phyloP scores from a whole-genome alignment of 2,797 vertebrate genomes.

The Aerospiza tachiro region DNA sequence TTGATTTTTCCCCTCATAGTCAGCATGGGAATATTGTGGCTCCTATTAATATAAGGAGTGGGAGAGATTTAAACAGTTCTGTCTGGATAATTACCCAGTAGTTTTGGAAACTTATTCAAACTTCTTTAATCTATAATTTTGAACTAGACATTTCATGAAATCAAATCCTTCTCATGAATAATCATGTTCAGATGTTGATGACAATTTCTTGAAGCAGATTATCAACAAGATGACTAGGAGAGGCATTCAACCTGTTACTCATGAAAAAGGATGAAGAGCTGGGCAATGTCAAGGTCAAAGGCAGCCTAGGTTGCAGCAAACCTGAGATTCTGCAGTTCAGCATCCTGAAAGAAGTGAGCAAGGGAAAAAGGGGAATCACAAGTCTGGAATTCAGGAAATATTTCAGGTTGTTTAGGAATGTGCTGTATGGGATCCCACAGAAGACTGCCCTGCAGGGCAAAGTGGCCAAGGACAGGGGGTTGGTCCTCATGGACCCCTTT shows the following conservation, averaged over 20 bases:
- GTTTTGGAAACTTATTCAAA: constrained; percentile 14
- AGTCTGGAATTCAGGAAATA: background rate
- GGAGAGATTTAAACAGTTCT: constrained; percentile 35
- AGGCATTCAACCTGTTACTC: background rate
- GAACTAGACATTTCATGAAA: constrained; percentile 1
- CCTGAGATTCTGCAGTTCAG: background rate
- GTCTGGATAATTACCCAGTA: constrained; percentile 32
- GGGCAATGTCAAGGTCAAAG: background rate
- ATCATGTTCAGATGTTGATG: background rate
- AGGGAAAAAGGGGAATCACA: background rate
- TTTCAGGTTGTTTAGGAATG: background rate
- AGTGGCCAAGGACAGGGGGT: background rate
- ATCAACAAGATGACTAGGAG: background rate
- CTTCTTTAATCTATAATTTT: background rate
- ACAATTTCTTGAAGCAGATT: background rate
- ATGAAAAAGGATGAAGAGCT: background rate
- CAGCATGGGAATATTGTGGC: constrained; percentile 48
- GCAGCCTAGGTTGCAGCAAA: background rate
- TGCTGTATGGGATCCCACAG: background rate
- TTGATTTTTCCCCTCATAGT: constrained; percentile 57
- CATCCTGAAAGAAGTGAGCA: background rate
- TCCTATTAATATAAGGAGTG: constrained; percentile 32
- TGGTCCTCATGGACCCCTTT: background rate
- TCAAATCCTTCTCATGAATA: background rate
- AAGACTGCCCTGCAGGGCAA: background rate